Percentiles rank a stretch among this genome's conserved stretches.
These are phyloP conservation scores for Cephus pygmeus DNA, from an alignment of 2,888 invertebrate genomes.

Conservation along the genomic window DNA sequence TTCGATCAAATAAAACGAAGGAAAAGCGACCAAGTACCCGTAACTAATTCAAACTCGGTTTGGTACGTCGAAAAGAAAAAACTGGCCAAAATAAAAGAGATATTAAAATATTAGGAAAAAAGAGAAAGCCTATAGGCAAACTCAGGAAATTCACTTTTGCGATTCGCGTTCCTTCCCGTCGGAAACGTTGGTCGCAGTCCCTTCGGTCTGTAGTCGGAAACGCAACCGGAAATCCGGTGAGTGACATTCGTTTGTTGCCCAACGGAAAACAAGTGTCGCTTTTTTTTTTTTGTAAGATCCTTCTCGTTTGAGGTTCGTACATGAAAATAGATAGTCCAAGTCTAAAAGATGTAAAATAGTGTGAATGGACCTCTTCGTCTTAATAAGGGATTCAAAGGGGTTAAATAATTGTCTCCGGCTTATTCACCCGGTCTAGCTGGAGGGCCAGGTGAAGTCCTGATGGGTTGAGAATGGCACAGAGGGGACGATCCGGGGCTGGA, in stretches of 20 bases:
- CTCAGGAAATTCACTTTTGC: background rate
- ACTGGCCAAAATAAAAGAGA: background rate
- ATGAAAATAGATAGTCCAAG: background rate
- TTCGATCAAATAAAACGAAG: background rate
- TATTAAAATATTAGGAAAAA: background rate
- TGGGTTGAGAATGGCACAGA: conserved; percentile 82
- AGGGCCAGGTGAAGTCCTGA: conserved; percentile 76
- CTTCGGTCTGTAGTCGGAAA: background rate
- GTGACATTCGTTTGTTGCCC: background rate
- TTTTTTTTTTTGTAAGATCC: background rate
- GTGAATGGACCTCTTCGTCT: conserved; percentile 18
- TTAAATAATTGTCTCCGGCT: conserved; percentile 26
- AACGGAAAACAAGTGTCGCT: background rate
- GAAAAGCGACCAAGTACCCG: background rate
- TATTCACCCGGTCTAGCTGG: conserved; percentile 72
- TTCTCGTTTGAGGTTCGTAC: background rate
- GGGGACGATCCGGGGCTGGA: conserved; percentile 74
- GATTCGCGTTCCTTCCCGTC: background rate
- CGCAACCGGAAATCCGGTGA: background rate
- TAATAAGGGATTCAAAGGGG: conserved; percentile 26
- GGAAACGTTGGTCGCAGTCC: too few relatives aligned
- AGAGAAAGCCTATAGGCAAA: background rate
- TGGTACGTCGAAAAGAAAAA: background rate
- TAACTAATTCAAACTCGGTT: background rate
- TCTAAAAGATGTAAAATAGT: background rate